These are phyloP conservation scores for Bicyclus anynana DNA, from an alignment of 1,140 invertebrate species.

Conservation along the genomic window DNA sequence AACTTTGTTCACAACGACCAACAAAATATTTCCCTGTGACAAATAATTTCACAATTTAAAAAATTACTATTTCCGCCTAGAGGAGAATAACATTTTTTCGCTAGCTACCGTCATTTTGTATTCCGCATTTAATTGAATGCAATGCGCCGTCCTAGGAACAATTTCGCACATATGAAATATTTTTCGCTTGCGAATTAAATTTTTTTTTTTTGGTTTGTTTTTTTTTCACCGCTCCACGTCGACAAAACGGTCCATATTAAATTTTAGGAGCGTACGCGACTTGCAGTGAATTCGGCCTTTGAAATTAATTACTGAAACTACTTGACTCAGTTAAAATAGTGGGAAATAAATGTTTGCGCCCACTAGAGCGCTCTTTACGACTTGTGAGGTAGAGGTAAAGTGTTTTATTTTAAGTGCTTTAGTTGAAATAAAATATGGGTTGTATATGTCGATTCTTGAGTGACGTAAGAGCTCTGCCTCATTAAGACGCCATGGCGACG, in stretches of 20 bases:
- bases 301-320: conserved; percentile 13
- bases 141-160: conserved; percentile 23
- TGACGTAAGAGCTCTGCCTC: no score
- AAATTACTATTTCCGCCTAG: neutral
- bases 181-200: conserved; percentile 5
- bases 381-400: neutral
- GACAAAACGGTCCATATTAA: conserved; percentile 24
- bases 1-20: no score
- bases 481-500: no score
- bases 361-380: neutral
- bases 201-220: conserved; percentile 7
- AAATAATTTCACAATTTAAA: neutral
- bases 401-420: neutral
- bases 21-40: neutral
- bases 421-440: no score
- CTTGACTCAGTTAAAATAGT: conserved; percentile 8
- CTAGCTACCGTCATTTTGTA: conserved; percentile 20
- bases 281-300: conserved; percentile 12
- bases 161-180: conserved; percentile 23
- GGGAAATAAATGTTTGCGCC: neutral
- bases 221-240: neutral
- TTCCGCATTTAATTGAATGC: conserved; percentile 29
- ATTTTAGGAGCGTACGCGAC: conserved; percentile 16
- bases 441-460: no score
- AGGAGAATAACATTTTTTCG: conserved; percentile 17